Evolutionary conservation across 1,140 invertebrate genomes (phyloP).

Genomic region (Penaeus japonicus): DNA sequence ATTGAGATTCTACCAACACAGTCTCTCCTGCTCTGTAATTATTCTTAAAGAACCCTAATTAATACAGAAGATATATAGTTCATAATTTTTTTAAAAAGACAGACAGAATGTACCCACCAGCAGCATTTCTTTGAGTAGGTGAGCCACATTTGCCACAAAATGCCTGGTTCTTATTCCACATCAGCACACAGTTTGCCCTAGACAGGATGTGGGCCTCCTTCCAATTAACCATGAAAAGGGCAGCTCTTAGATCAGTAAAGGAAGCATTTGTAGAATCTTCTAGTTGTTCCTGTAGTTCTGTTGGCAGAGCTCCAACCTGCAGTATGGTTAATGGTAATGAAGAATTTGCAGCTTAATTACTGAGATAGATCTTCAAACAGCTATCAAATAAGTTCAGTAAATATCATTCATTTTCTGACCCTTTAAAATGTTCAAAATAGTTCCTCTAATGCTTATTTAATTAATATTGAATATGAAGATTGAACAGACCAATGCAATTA

Average conservation of each 20-base stretch:
- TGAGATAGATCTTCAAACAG: too few relatives aligned
- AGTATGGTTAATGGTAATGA: background rate
- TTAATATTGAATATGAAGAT: too few relatives aligned
- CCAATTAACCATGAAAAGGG: constrained; percentile 44
- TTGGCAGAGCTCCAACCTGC: constrained; percentile 32
- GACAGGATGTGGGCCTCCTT: constrained; percentile 40
- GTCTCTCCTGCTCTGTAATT: too few relatives aligned
- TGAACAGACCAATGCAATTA: too few relatives aligned
- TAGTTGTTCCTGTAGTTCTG: constrained; percentile 17
- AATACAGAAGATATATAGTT: too few relatives aligned
- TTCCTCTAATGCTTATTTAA: too few relatives aligned
- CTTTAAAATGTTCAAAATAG: too few relatives aligned
- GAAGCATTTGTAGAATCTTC: constrained; percentile 7
- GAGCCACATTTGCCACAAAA: constrained; percentile 48
- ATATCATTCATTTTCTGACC: too few relatives aligned
- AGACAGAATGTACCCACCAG: background rate
- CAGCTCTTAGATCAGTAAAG: constrained; percentile 28
- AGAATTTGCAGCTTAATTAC: background rate
- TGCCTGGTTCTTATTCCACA: constrained; percentile 45
- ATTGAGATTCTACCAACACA: too few relatives aligned
- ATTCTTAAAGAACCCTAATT: too few relatives aligned
- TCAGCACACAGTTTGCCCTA: constrained; percentile 26
- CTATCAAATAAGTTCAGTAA: too few relatives aligned
- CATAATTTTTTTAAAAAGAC: too few relatives aligned
- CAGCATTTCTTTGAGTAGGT: constrained; percentile 33